Evolutionary conservation across 2,797 vertebrate species (phyloP), one percentile per base, ranked within the genome.

Genomic region (Sciurus carolinensis): DNA sequence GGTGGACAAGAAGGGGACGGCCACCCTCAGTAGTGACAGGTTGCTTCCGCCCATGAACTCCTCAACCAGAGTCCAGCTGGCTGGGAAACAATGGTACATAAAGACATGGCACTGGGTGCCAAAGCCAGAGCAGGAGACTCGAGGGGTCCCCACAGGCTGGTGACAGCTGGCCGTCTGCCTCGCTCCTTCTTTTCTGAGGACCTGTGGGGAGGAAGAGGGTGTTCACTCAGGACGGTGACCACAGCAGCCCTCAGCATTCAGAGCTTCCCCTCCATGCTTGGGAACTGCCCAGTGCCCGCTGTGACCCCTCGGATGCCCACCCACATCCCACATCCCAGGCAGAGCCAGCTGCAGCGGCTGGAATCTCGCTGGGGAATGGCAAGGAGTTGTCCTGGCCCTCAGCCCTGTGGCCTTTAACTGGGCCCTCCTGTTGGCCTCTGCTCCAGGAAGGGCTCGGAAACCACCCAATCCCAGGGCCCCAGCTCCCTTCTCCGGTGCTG

Each of bases 391-490:
- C 47, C 76, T 3, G 13, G 1, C 1, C 0, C 54, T 50, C 4
- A 5, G 18, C 36, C 59, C 57, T 39, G 2, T 30, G 67, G 20
- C 50, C 87, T n/a, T 42, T 69, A n/a, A 66, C 57, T n/a, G 8
- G 0, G 20, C 15, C 79, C 44, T 11, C 75, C 57, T 30, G 12
- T 22, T 66, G 66, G 52, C n/a, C 52, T 52, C 26, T 18, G 77
- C 36, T 50, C 57, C 30, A 47, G 77, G 75, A 90, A 90, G 54
- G 39, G 22, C 77, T 64, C 9, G 8, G 54, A 80, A 42, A 26
- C 36, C 4, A 11, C 33, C 42, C 0, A 0, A 11, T 44, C 47
- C 17, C 15, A 47, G 36, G 0, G 0, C 79, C 47, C 18, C 2
- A 13, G 47, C 64, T 42, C 39, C 75, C n/a, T 64, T 44, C n/a